Evolutionary conservation across 1,140 invertebrate species (phyloP).

Genomic region (Bombus haemorrhoidalis): DNA sequence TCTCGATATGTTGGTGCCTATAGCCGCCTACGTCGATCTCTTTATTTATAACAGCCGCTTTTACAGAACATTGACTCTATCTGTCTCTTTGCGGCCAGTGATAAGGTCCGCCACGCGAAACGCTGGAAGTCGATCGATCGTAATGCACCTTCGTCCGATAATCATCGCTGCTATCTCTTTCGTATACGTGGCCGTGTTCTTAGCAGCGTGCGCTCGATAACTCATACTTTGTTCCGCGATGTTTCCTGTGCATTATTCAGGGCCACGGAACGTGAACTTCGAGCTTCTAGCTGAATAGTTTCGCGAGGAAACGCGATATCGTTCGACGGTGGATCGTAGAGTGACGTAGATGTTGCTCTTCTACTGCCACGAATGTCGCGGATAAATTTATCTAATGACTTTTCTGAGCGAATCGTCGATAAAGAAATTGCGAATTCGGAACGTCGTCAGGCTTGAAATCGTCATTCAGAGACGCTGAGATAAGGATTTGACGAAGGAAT

Average conservation of each 20-base stretch:
- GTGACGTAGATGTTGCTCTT: too few species aligned
- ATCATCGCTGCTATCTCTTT: slow-evolving; percentile 30
- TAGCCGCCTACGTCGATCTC: slow-evolving; percentile 1
- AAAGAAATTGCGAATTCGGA: too few species aligned
- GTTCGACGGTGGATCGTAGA: background rate
- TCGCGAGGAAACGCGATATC: slow-evolving; percentile 27
- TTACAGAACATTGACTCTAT: slow-evolving; percentile 42
- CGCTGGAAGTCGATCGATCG: slow-evolving; percentile 33
- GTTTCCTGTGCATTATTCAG: slow-evolving; percentile 33
- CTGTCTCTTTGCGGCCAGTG: slow-evolving; percentile 2
- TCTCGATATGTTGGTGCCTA: background rate
- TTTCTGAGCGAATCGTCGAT: background rate
- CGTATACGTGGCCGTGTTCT: background rate
- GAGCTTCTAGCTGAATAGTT: slow-evolving; percentile 17
- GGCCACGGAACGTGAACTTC: slow-evolving; percentile 29
- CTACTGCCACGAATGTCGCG: background rate
- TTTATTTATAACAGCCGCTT: slow-evolving; percentile 31
- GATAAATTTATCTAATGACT: background rate
- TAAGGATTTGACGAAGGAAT: too few species aligned
- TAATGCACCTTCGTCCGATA: slow-evolving; percentile 19
- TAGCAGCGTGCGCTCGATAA: slow-evolving; percentile 4
- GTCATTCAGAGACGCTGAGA: too few species aligned
- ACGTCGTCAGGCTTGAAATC: too few species aligned
- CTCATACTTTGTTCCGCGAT: slow-evolving; percentile 37
- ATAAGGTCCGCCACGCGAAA: slow-evolving; percentile 8